Conservation (phyloP, 2,888 invertebrate species). For the Amblyjoppa proteus region DNA sequence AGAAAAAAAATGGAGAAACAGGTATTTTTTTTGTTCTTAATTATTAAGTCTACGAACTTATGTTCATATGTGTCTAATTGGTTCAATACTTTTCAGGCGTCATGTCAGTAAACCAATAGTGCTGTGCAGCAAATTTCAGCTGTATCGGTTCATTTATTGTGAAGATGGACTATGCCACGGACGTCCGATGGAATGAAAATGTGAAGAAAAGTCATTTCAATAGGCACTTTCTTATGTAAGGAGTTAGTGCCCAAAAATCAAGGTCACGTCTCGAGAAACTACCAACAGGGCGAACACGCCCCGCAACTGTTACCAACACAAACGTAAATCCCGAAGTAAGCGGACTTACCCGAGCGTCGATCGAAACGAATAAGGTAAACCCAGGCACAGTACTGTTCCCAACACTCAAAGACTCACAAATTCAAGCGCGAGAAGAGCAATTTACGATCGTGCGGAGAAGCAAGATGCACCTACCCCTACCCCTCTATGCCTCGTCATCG, state of each 20-base stretch:
- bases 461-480: not conserved
- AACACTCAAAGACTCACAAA: not conserved
- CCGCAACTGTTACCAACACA: not conserved
- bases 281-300: not conserved
- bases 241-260: conserved; percentile 1
- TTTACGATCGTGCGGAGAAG: not conserved
- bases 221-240: too few relatives aligned
- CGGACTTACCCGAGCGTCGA: not conserved
- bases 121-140: too few relatives aligned
- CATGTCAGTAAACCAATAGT: too few relatives aligned
- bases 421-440: not conserved
- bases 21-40: too few relatives aligned
- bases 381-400: not conserved
- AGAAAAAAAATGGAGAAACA: too few relatives aligned
- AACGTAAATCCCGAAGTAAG: not conserved
- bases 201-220: too few relatives aligned
- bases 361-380: not conserved
- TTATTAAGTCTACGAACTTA: too few relatives aligned
- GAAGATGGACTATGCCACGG: too few relatives aligned
- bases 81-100: too few relatives aligned
- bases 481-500: not conserved
- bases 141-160: too few relatives aligned
- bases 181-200: too few relatives aligned
- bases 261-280: conserved; percentile 28
- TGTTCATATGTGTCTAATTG: too few relatives aligned